phyloP scores from a whole-genome alignment of 2,113 vertebrate genomes.

The Capricornis sumatraensis region DNA sequence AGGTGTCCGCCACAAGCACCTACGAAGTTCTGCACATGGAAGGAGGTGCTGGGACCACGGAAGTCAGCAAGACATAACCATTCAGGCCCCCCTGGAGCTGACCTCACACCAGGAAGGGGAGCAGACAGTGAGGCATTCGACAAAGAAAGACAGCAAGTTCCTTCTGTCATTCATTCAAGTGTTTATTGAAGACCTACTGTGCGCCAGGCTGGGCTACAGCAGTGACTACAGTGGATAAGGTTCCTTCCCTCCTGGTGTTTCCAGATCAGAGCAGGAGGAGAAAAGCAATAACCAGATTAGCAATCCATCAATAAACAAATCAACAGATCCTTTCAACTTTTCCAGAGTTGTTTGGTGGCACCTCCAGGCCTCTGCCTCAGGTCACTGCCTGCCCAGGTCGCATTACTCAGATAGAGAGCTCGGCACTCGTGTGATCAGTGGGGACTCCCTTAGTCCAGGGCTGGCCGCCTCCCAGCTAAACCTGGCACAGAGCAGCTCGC shows the following conservation, averaged over 20 bases:
- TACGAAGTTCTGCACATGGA: not conserved
- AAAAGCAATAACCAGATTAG: not conserved
- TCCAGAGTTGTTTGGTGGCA: not conserved
- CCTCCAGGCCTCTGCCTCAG: not conserved
- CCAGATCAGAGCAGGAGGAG: not conserved
- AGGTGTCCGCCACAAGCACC: not conserved
- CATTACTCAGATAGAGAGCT: not conserved
- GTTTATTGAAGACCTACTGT: not conserved
- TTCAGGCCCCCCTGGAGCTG: not conserved
- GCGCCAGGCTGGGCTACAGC: not conserved
- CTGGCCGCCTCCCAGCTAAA: constrained; percentile 5
- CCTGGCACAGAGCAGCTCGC: not conserved
- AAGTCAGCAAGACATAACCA: not conserved
- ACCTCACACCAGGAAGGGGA: not conserved
- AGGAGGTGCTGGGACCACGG: not conserved
- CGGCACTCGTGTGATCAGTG: not conserved
- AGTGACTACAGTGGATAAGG: not conserved
- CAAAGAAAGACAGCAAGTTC: not conserved
- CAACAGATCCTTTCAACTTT: not conserved
- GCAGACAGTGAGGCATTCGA: not conserved
- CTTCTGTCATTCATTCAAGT: not conserved
- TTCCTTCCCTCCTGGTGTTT: not conserved
- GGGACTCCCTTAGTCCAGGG: constrained; percentile 21
- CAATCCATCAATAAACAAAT: not conserved
- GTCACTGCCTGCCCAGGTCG: not conserved